Conservation (phyloP, 2,888 invertebrate species). For the Rugalucina vietnamica region DNA sequence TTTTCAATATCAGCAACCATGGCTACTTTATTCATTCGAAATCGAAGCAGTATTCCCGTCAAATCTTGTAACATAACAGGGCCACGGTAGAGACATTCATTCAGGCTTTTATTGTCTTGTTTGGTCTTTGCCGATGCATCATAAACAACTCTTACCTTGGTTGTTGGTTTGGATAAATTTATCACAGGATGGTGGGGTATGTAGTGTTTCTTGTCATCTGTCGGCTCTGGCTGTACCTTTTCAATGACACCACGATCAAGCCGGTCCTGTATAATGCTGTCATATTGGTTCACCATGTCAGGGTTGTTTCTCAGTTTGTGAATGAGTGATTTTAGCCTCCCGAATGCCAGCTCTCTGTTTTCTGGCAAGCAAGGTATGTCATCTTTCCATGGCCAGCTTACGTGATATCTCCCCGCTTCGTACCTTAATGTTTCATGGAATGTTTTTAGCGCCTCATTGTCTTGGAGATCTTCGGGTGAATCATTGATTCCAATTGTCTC, state of each 20-base stretch:
- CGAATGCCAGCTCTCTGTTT: conserved; percentile 28
- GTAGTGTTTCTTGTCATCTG: conserved; percentile 23
- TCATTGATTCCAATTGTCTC: conserved; percentile 37
- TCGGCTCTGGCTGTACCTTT: conserved; percentile 6
- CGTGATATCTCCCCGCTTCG: conserved; percentile 28
- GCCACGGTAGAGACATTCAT: conserved; percentile 41
- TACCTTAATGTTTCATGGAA: conserved; percentile 27
- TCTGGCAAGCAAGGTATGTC: conserved; percentile 22
- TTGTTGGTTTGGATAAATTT: conserved; percentile 11
- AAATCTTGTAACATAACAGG: conserved; percentile 34
- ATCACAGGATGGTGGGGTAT: conserved; percentile 37
- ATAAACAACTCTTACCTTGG: conserved; percentile 23
- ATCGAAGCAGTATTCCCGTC: conserved; percentile 23
- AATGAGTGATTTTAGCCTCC: conserved; percentile 31
- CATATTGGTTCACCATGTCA: conserved; percentile 14
- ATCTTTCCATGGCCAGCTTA: conserved; percentile 39
- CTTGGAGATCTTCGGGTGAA: neutral
- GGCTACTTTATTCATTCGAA: conserved; percentile 18
- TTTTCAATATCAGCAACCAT: conserved; percentile 34
- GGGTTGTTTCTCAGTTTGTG: conserved; percentile 17
- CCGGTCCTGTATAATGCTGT: conserved; percentile 29
- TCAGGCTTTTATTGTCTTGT: conserved; percentile 25
- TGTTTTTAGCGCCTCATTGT: conserved; percentile 13
- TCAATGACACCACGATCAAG: conserved; percentile 35
- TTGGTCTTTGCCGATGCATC: conserved; percentile 27